Percentiles rank a stretch among this genome's conserved stretches.
phyloP scores from a whole-genome alignment of 1,140 invertebrate species.

The Bicyclus anynana region DNA sequence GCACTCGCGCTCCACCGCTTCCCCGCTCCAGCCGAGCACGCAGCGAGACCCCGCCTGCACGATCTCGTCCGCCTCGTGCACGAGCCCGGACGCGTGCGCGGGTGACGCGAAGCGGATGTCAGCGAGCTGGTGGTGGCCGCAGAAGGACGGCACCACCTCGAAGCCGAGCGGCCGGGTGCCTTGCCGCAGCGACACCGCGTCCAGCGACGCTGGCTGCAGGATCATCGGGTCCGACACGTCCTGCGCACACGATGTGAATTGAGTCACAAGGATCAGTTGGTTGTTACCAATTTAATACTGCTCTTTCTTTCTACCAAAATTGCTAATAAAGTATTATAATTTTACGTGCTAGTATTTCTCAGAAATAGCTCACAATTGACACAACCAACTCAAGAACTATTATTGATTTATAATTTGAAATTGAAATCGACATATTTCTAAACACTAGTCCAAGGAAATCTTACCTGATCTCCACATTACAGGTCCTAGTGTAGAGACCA shows the following conservation, averaged over 20 bases:
- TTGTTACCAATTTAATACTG: no score
- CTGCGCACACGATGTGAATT: slow-evolving; percentile 28
- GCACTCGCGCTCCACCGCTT: slow-evolving; percentile 36
- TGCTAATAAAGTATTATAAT: no score
- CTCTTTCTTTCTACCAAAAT: no score
- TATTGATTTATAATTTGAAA: no score
- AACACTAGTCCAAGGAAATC: no score
- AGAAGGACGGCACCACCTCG: slow-evolving; percentile 89
- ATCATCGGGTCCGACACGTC: slow-evolving; percentile 92
- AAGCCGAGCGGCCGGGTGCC: slow-evolving; percentile 89
- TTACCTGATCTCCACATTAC: no score
- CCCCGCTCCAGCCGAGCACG: slow-evolving; percentile 47
- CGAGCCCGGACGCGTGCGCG: slow-evolving; percentile 91
- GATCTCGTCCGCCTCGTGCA: slow-evolving; percentile 95
- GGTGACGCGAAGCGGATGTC: slow-evolving; percentile 91
- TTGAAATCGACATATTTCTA: no score
- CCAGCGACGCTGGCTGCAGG: slow-evolving; percentile 91
- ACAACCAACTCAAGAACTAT: no score
- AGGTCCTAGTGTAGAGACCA: no score
- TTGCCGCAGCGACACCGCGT: slow-evolving; percentile 91
- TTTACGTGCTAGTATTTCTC: no score
- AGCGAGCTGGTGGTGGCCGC: slow-evolving; percentile 90
- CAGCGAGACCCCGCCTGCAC: slow-evolving; percentile 77
- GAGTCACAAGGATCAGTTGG: not conserved
- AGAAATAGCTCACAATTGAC: no score